These are phyloP conservation scores for Drosophila aldrichi DNA, from an alignment of 2,888 invertebrate species.

Conservation along the genomic window DNA sequence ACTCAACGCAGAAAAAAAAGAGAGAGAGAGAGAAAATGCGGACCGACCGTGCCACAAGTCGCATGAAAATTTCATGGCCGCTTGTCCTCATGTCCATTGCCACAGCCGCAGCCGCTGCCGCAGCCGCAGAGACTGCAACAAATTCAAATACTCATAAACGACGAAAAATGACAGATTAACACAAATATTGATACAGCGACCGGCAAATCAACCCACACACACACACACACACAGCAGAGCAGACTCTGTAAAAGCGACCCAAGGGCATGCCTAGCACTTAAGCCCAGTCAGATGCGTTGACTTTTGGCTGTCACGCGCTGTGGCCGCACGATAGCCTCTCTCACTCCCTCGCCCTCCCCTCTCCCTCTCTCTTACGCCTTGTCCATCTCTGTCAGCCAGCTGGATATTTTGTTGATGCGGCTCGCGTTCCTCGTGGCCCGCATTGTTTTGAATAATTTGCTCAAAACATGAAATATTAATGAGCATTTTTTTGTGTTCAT, in stretches of 20 bases:
- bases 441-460: constrained; percentile 80
- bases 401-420: constrained; percentile 61
- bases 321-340: constrained; percentile 49
- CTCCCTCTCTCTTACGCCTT: neutral
- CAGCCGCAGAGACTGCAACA: constrained; percentile 47
- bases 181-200: constrained; percentile 77
- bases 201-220: constrained; percentile 31
- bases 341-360: neutral
- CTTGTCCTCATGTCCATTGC: constrained; percentile 29
- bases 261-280: constrained; percentile 51
- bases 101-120: constrained; percentile 20
- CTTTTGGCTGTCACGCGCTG: constrained; percentile 62
- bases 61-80: constrained; percentile 72
- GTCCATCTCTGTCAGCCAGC: neutral
- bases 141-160: constrained; percentile 79
- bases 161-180: constrained; percentile 81
- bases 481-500: constrained; percentile 53
- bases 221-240: constrained; percentile 5
- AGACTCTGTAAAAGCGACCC: constrained; percentile 12
- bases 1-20: constrained; percentile 26
- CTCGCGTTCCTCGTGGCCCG: constrained; percentile 63
- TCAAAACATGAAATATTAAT: constrained; percentile 80
- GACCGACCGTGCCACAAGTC: constrained; percentile 32
- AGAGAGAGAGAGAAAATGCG: neutral
- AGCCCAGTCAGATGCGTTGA: constrained; percentile 61